Evolutionary conservation across 2,797 vertebrate genomes (phyloP).

Genomic region (Iguana delicatissima): DNA sequence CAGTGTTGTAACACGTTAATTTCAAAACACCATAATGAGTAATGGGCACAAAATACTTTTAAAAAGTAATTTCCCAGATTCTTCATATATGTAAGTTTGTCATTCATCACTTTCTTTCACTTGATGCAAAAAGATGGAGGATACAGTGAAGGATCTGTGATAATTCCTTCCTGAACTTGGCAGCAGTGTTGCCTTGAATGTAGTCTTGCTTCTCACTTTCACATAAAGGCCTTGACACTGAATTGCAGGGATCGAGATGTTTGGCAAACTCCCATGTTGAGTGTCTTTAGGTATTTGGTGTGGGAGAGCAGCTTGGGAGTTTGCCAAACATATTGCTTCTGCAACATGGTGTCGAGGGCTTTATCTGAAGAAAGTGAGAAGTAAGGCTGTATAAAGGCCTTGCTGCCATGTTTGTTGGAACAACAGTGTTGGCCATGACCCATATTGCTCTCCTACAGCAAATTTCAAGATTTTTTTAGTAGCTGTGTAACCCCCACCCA

Average conservation of each 20-base stretch:
- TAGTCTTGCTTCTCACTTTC: not conserved
- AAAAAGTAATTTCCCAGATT: too few relatives aligned
- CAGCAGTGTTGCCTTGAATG: not conserved
- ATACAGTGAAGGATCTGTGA: not conserved
- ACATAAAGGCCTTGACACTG: not conserved
- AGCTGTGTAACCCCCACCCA: not conserved
- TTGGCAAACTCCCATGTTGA: not conserved
- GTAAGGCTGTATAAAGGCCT: not conserved
- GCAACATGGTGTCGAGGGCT: not conserved
- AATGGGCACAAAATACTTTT: too few relatives aligned
- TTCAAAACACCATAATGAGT: too few relatives aligned
- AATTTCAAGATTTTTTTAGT: not conserved
- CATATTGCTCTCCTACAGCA: not conserved
- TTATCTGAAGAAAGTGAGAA: not conserved
- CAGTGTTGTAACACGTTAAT: too few relatives aligned
- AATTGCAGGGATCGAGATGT: not conserved
- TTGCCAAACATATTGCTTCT: slow-evolving; percentile 5
- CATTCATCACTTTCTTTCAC: too few relatives aligned
- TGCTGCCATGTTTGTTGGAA: not conserved
- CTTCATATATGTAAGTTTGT: too few relatives aligned
- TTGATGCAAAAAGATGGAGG: too few relatives aligned
- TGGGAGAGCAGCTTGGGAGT: not conserved
- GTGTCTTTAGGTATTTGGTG: not conserved
- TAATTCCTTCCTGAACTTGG: too few relatives aligned
- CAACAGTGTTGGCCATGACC: not conserved